Evolutionary conservation across 2,888 invertebrate species (phyloP).

Genomic region (Agrilus mali): DNA sequence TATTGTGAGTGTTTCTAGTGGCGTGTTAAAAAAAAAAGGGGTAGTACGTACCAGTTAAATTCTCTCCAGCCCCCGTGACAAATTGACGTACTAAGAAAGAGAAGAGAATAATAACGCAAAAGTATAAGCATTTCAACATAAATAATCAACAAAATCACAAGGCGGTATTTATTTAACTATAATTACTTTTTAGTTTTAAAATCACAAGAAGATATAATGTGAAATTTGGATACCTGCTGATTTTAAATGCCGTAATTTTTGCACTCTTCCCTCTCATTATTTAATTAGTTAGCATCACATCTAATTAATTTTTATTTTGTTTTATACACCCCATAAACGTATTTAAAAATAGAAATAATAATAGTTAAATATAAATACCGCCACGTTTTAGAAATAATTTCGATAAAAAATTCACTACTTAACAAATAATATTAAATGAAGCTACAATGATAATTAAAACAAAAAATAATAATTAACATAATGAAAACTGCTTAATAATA

Average conservation of each 20-base stretch:
- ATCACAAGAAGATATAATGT: too few species aligned
- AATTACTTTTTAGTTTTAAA: too few species aligned
- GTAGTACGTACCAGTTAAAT: slow-evolving; percentile 38
- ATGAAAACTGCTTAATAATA: slow-evolving; percentile 26
- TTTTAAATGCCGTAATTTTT: too few species aligned
- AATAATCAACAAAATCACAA: slow-evolving; percentile 20
- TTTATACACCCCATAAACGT: too few species aligned
- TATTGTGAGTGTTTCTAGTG: slow-evolving; percentile 29
- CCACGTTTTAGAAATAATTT: too few species aligned
- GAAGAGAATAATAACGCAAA: slow-evolving; percentile 37
- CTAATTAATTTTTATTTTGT: too few species aligned
- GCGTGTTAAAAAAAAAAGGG: slow-evolving; percentile 33
- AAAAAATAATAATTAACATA: slow-evolving; percentile 28
- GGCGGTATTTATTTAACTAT: too few species aligned
- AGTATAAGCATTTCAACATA: slow-evolving; percentile 36
- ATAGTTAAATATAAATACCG: too few species aligned
- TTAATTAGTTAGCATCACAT: too few species aligned
- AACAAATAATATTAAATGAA: slow-evolving; percentile 24
- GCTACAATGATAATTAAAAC: slow-evolving; percentile 33
- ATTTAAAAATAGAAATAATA: too few species aligned
- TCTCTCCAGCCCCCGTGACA: slow-evolving; percentile 40
- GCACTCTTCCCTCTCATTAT: too few species aligned
- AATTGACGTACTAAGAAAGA: slow-evolving; percentile 40
- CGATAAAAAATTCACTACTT: slow-evolving; percentile 3
- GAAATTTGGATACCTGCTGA: too few species aligned